A percentile compares a stretch with the other conserved stretches of the same genome.
phyloP scores from a whole-genome alignment of 1,140 invertebrate genomes.

The Drosophila kanapiae region DNA sequence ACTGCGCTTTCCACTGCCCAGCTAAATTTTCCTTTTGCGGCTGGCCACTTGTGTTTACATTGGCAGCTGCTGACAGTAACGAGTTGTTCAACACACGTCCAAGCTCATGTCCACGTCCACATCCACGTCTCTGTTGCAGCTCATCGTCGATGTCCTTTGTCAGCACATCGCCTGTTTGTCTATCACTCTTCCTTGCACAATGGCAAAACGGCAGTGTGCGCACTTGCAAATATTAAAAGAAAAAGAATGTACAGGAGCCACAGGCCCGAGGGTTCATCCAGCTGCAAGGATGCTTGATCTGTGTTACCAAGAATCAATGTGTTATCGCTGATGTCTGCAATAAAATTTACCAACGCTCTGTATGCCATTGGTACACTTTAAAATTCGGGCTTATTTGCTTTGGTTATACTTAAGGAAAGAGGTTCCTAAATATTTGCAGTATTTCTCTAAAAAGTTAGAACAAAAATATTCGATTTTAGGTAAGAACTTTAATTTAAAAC shows the following conservation, averaged over 20 bases:
- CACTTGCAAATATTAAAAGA: constrained; percentile 71
- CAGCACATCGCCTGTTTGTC: constrained; percentile 78
- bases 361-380: neutral
- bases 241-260: constrained; percentile 28
- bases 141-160: constrained; percentile 71
- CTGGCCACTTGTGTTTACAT: constrained; percentile 81
- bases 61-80: constrained; percentile 81
- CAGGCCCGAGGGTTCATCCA: constrained; percentile 13
- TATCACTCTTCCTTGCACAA: constrained; percentile 60
- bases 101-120: constrained; percentile 30
- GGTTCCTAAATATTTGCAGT: neutral
- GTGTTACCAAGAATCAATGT: constrained; percentile 60
- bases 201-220: constrained; percentile 30
- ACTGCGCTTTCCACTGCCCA: constrained; percentile 53
- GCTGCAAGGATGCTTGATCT: constrained; percentile 23
- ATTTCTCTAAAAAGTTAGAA: neutral
- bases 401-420: too few species aligned
- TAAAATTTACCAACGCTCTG: constrained; percentile 28
- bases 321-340: constrained; percentile 71
- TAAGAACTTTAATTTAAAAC: neutral
- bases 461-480: neutral
- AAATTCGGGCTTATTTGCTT: neutral
- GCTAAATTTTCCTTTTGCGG: constrained; percentile 70
- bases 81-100: constrained; percentile 78
- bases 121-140: constrained; percentile 50